Base-by-base conservation (phyloP, 2,888 invertebrate species). In the Ptychoptera albimana region DNA sequence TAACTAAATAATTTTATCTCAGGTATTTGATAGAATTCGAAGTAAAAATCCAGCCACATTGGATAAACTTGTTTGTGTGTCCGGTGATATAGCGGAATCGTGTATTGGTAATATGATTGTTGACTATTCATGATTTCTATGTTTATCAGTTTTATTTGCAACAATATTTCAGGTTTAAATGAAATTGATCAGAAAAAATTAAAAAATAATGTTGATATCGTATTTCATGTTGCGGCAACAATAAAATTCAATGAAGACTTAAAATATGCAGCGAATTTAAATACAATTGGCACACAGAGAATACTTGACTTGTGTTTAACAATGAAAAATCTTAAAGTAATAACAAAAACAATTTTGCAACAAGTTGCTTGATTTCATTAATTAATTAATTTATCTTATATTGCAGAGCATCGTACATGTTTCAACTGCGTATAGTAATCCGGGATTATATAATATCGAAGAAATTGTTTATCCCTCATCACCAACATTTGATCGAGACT, bases 221-320 rank as follows among this genome's bases (percentile, higher is more conserved):
- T 96, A 44, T 91, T 96, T 64, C 96, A 97, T 63, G 87, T 91
- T 15, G 97, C 96, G 0, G 96, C 96, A 0, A 96, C 96, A 0
- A 89, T 97, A 13, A 78, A 83, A 54, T 97, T 97, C 61, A 86
- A 93, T 54, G 96, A 97, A 59, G 81, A 84, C 1, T 72, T 97
- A 23, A 83, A 83, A 61, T 74, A 82, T 2, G 89, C 96, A 0
- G 78, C 93, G 0, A 77, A 81, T 45, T 75, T 94, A 57, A 97
- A 97, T 62, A 85, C 94, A 0, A 73, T 83, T 40, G 94, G 91
- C 29, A 93, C 93, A 0, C 81, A 84, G 51, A 72, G 82, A 44
- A 69, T 97, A 45, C 66, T 96, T 45, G 78, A 85, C 46, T 66
- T 97, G 44, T 91, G 92, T 61, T 74, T 75, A 49, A 72, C 78